Base-by-base conservation (phyloP, 1,140 invertebrate species). In the Agrilus planipennis region DNA sequence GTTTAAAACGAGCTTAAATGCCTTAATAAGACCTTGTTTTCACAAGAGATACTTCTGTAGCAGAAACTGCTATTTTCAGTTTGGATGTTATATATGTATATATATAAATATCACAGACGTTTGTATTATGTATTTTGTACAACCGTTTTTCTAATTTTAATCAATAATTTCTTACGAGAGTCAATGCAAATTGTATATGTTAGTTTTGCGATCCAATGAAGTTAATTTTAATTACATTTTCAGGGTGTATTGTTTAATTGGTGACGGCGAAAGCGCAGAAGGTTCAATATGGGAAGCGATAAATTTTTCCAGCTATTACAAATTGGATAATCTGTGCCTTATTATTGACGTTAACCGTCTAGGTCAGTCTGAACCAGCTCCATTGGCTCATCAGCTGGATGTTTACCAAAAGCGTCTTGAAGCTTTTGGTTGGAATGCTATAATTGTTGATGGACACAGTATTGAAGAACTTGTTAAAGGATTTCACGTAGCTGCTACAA, bases 251-350 rank as follows among this genome's bases (percentile, higher is more conserved):
- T 95, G 91, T 54, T 54, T 99, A 22, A 76, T 99, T 45, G 96
- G 96, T 31, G 96, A 99, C 71, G 95, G 96, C 16, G 96, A 99
- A 70, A 86, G 88, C 54, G 91, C 93, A 1, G 96, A 99, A 71
- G 96, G 96, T 44, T 94, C 91, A n/a, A 79, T 99, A 44, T 99
- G 95, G 95, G 95, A 99, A 69, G 93, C 93, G 0, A 68, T 98
- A 29, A 77, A 91, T 53, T 99, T 99, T 68, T 87, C 90, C 28
- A 84, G 84, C 32, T 75, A 84, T 59, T 98, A 99, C 65, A 89
- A 94, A 42, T 73, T 99, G 17, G 91, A 98, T 64, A 99, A 99
- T 69, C 69, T 99, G 3, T 89, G 90, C 34, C 89, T 90, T 14
- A 90, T 99, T 56, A 89, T 99, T 58, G 96, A 99, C 62, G 76